These are phyloP conservation scores for Simalia tracyae DNA, from an alignment of 2,797 vertebrate species.

Conservation along the genomic window DNA sequence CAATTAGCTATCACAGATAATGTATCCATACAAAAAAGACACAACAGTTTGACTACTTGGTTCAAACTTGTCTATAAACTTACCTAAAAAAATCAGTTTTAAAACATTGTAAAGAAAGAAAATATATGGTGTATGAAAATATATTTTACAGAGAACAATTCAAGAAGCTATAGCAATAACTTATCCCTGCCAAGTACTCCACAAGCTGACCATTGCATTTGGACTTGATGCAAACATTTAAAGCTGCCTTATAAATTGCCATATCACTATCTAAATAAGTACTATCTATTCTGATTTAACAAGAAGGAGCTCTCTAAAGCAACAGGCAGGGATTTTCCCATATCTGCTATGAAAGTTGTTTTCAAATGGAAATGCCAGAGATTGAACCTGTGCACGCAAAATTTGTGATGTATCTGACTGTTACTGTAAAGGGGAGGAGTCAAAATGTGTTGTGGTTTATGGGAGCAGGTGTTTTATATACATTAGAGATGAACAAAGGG, in stretches of 20 bases:
- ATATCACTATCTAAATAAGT: not conserved
- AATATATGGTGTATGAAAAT: not conserved
- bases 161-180: not conserved
- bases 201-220: not conserved
- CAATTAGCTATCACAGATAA: not conserved
- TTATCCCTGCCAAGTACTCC: not conserved
- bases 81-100: not conserved
- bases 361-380: not conserved
- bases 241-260: not conserved
- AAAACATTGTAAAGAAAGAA: not conserved
- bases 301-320: not conserved
- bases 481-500: not conserved
- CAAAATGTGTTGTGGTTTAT: not conserved
- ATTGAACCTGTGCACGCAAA: not conserved
- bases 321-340: not conserved
- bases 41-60: not conserved
- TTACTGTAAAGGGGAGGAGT: not conserved
- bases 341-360: not conserved
- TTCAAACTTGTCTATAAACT: not conserved
- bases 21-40: not conserved
- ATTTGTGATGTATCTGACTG: not conserved
- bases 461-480: not conserved
- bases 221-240: not conserved
- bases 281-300: not conserved
- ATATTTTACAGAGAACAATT: not conserved